phyloP scores from a whole-genome alignment of 2,888 invertebrate species.

The Pteria penguin region DNA sequence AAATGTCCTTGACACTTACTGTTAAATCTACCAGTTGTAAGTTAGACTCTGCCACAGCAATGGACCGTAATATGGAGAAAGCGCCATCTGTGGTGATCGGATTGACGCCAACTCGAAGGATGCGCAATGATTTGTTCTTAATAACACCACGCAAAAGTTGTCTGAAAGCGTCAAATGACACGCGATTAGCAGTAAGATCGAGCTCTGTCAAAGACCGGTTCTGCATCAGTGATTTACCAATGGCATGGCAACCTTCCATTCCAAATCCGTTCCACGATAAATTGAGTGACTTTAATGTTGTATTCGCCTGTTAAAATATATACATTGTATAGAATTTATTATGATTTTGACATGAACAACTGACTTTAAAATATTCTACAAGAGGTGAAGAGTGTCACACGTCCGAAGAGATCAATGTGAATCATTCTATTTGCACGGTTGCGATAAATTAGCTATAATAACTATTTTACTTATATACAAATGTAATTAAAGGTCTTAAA shows the following conservation, averaged over 20 bases:
- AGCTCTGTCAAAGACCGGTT: conserved; percentile 61
- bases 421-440: no score
- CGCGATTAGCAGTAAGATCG: conserved; percentile 65
- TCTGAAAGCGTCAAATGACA: conserved; percentile 62
- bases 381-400: no score
- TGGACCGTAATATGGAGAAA: conserved; percentile 57
- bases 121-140: conserved; percentile 53
- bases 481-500: no score
- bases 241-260: conserved; percentile 65
- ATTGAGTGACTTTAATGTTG: conserved; percentile 53
- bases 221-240: conserved; percentile 57
- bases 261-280: conserved; percentile 69
- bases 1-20: conserved; percentile 39
- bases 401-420: no score
- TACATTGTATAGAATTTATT: no score
- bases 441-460: no score
- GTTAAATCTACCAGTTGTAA: conserved; percentile 62
- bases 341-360: no score
- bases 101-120: conserved; percentile 66
- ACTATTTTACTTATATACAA: no score
- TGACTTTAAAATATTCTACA: no score
- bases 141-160: conserved; percentile 59
- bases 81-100: conserved; percentile 72
- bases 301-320: conserved; percentile 58
- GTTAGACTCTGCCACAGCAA: conserved; percentile 54